Evolutionary conservation across 1,140 invertebrate genomes (phyloP), one percentile per base, ranked within the genome.

Genomic region (Solen grandis): DNA sequence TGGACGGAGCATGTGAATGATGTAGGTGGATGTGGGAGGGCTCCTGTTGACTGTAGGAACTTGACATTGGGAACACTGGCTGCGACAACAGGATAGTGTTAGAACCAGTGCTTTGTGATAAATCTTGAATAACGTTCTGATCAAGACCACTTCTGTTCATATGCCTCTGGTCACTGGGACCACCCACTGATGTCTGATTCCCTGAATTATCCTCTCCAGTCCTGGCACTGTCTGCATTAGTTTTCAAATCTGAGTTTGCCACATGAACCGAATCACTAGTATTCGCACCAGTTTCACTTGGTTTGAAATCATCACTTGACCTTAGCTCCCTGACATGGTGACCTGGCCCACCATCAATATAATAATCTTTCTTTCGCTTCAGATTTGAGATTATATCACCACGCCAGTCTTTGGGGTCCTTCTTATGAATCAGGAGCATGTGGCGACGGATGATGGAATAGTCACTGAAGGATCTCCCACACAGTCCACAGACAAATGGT

Each of bases 361-460:
- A 80, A 29, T 72, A 80, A n/a, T 63, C 69, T n/a, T 52, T 72
- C 25, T 70, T 65, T 36, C 36, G 54, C 38, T 73, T 72, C 22
- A 80, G 31, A 1, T 60, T 62, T 35, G 46, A 72, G 8, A 82
- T 62, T n/a, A 82, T 83, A 62, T 86, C 85, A 62, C 84, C 82
- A 31, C 78, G 75, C 86, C 86, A 88, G 50, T 86, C 84, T 57
- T 85, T 82, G 22, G 68, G 68, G 33, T 83, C 76, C 41, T 70
- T 86, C 75, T 90, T 90, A 41, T 90, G 88, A 60, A 88, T 82
- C 41, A 88, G 77, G 52, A 90, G 92, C 85, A 91, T 88, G 63
- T 91, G 90, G 22, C 90, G 81, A 36, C 90, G 68, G 31, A 91
- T 85, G 13, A 90, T 88, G 13, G 88, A 90, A 25, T 87, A 86